Base-by-base conservation (phyloP, 2,797 vertebrate species). In the Oceanodroma leucorhoa region DNA sequence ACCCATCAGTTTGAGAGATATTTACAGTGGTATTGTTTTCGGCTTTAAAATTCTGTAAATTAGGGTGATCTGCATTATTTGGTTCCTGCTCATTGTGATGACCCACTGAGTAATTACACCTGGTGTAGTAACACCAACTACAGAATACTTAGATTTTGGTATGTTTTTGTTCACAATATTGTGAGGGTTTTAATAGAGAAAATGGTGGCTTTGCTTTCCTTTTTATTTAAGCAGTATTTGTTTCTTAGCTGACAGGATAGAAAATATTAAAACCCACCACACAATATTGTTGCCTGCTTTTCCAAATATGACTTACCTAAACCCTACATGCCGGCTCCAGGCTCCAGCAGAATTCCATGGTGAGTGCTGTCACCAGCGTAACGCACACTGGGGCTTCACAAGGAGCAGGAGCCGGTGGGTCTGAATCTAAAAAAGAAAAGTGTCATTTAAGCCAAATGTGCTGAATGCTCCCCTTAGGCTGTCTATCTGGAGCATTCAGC, bases 371-470 rank as follows among this genome's bases (percentile, higher is more conserved):
- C 96, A 97, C 96, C 96, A 97, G 93, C 90, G 0, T 95, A 95
- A 97, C 12, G 91, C 93, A 96, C 94, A 91, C 76, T 95, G 94
- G 80, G 96, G 95, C 94, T 96, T 97, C 96, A 97, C 90, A 97
- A 97, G 96, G 96, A 97, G 96, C 96, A 97, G 96, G 96, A 97
- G 96, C 96, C 95, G 93, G 96, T 94, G 95, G 81, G 95, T 67
- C 95, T 96, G 94, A 96, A 97, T 97, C 96, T 97, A 97, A 92
- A 97, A 97, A 95, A 96, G 88, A 94, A 78, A 96, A 97, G 95
- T 91, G 94, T 55, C 93, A 87, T 97, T 96, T 96, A 97, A 96
- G 77, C 95, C 86, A 96, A 75, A 87, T 32, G 88, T 93, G 95
- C 90, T 91, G 94, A 95, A 91, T 62, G 95, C 92, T 94, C 86